Evolutionary conservation across 2,113 vertebrate genomes (phyloP).

Genomic region (Ciconia boyciana): DNA sequence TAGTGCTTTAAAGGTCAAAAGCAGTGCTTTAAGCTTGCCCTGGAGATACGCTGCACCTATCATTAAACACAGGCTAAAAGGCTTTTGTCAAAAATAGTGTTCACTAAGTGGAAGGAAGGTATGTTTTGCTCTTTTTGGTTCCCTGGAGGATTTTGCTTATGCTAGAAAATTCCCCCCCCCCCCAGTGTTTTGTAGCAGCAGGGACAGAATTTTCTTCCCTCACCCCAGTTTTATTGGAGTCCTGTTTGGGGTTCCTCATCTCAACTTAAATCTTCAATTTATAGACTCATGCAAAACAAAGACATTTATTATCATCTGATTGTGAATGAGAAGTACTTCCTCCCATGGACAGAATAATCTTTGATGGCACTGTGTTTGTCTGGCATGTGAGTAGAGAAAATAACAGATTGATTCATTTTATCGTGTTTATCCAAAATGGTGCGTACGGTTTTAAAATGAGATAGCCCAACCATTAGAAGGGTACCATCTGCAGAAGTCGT

Average conservation of each 20-base stretch:
- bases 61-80: background rate
- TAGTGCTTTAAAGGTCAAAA: slow-evolving; percentile 17
- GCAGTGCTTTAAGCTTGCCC: background rate
- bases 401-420: background rate
- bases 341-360: background rate
- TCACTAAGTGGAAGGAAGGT: background rate
- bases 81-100: background rate
- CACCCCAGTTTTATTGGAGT: background rate
- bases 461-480: background rate
- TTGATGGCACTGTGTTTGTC: background rate
- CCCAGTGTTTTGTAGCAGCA: background rate
- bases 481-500: background rate
- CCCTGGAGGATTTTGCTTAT: background rate
- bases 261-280: background rate
- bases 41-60: background rate
- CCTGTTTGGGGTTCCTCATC: background rate
- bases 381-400: background rate
- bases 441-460: background rate
- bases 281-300: background rate
- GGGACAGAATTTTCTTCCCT: background rate
- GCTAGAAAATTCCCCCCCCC: background rate
- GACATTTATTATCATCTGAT: background rate
- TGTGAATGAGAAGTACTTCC: background rate
- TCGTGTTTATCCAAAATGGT: background rate
- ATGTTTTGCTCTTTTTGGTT: background rate